Base-by-base conservation (phyloP, 2,113 vertebrate genomes). In the Pleuronectes platessa region DNA sequence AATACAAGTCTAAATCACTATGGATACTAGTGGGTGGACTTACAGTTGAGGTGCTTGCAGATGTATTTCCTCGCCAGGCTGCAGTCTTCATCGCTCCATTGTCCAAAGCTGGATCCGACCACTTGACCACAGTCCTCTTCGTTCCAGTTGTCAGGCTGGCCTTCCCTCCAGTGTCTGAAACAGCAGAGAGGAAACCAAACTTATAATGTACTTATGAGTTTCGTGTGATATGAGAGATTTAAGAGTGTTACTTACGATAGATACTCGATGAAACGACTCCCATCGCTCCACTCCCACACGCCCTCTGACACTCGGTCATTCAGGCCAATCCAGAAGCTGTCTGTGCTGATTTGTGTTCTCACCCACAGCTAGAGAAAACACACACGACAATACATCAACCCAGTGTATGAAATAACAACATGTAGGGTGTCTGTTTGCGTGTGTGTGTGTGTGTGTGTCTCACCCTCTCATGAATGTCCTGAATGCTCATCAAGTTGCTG, bases 41-140 rank as follows among this genome's bases (percentile, higher is more conserved):
- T 81, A 95, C 94, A 13, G 78, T 93, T 93, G 24, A 45, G 3
- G 31, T 88, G 74, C 72, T 95, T 95, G 90, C 94, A 95, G 76
- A 95, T 94, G 14, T 89, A 95, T 65, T 87, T 92, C 49, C 89
- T 90, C 18, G 40, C 11, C 0, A 15, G 1, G 0, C 45, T 0
- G 37, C 94, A 95, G 71, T 79, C 49, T 26, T 94, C 94, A 23
- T 95, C 94, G 3, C 93, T 94, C 94, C 94, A 95, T 2, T 31
- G 73, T 55, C 92, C 94, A 1, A 3, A 4, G 51, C 10, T 83
- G 0, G 1, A 3, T 26, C 92, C 94, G 0, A 73, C 12, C 62
- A 88, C 69, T 62, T 92, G 83, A 7, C 73, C 92, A 42, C 92
- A 93, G 76, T 93, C 68, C 66, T 93, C 67, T 3, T 86, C 83